These are phyloP conservation scores for Polia nebulosa DNA, from an alignment of 2,888 invertebrate genomes.

Conservation along the genomic window DNA sequence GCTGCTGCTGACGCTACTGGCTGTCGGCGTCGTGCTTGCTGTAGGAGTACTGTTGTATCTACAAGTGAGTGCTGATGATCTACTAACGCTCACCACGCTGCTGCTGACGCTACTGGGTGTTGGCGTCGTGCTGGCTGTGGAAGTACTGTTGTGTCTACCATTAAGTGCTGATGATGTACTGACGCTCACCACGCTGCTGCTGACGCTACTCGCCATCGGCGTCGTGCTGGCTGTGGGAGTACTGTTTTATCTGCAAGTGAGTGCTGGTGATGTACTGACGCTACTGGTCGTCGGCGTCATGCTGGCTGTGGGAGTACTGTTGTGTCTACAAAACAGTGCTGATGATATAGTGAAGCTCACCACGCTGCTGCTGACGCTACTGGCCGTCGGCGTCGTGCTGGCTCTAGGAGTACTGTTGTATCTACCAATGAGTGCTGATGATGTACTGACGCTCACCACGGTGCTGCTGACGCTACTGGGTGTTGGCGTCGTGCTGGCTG, in stretches of 20 bases:
- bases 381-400: conserved; percentile 97
- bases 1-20: conserved; percentile 1
- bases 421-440: conserved; percentile 92
- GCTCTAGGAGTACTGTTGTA: conserved; percentile 97
- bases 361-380: conserved; percentile 95
- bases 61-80: conserved; percentile 91
- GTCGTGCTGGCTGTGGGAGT: background rate
- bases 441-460: background rate
- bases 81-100: background rate
- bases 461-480: background rate
- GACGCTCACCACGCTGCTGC: conserved; percentile 93
- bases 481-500: background rate
- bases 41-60: conserved; percentile 92
- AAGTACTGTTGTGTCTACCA: background rate
- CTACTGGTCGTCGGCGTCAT: conserved; percentile 98
- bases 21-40: background rate
- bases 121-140: background rate
- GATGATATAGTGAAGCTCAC: conserved; percentile 84
- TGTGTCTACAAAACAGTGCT: conserved; percentile 94
- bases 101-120: background rate
- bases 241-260: background rate
- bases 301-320: conserved; percentile 97
- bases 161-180: background rate
- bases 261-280: conserved; percentile 77
- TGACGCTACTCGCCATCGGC: conserved; percentile 1